phyloP scores from a whole-genome alignment of 2,888 invertebrate species.

The Entomobrya proxima region DNA sequence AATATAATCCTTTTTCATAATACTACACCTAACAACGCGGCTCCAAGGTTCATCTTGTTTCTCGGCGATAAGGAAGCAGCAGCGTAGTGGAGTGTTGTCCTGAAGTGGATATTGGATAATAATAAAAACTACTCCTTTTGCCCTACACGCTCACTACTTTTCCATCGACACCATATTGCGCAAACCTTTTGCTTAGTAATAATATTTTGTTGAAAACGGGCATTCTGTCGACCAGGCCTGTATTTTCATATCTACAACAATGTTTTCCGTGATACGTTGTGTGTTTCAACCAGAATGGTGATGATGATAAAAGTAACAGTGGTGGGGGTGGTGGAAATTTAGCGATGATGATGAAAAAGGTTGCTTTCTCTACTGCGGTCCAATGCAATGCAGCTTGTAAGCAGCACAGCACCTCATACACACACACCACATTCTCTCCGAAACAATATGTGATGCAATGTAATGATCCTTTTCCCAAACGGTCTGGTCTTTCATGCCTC shows the following conservation, averaged over 20 bases:
- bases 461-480: conserved; percentile 66
- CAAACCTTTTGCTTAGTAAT: too few relatives aligned
- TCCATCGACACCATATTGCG: too few relatives aligned
- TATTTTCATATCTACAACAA: not conserved
- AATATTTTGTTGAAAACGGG: too few relatives aligned
- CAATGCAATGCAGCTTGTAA: conserved; percentile 17
- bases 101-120: conserved; percentile 29
- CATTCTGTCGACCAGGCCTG: too few relatives aligned
- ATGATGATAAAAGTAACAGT: conserved; percentile 29
- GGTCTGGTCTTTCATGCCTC: conserved; percentile 71
- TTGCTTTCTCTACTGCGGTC: not conserved
- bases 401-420: too few relatives aligned
- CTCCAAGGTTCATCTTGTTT: conserved; percentile 22
- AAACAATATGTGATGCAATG: conserved; percentile 65
- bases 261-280: conserved; percentile 1
- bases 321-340: conserved; percentile 1
- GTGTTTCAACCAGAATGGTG: not conserved
- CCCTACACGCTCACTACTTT: too few relatives aligned
- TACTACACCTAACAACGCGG: not conserved
- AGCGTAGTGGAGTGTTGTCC: not conserved
- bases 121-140: not conserved
- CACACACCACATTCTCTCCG: not conserved
- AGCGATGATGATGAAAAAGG: not conserved
- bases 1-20: conserved; percentile 21
- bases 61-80: conserved; percentile 16